Evolutionary conservation across 2,888 invertebrate genomes (phyloP), one percentile per base, ranked within the genome.

Genomic region (Parnassius smintheus): DNA sequence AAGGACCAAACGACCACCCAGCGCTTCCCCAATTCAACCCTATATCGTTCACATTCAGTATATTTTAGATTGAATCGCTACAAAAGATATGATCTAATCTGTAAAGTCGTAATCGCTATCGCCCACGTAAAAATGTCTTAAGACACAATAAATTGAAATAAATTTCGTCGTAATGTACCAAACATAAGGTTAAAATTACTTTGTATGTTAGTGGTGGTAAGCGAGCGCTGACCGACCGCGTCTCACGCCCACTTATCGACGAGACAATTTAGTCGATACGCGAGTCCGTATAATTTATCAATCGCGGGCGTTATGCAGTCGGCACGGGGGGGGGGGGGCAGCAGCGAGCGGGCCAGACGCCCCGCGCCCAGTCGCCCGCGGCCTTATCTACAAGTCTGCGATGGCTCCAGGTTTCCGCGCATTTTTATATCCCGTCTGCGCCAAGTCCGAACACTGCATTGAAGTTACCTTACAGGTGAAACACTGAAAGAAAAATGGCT

Each of bases 211-310:
- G 3, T 10, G 53, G 45, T 2, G 8, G 13, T 10, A 18, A n/a
- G 52, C 52, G 49, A 46, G 41, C 59, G 52, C 53, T 35, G 59
- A 4, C 25, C 51, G 52, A 13, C 70, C 65, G 66, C 68, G 74
- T 77, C 82, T 72, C 81, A 76, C 88, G 88, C 88, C 88, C 86
- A 88, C 88, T 86, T 88, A 86, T 86, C 88, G 81, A 78, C 73
- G 77, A 79, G 78, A 82, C 86, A 85, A 84, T 85, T 85, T 82
- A 85, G 77, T 80, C 80, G 86, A 82, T 84, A 80, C 83, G 82
- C 77, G 80, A 77, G 76, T 79, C 76, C 77, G 78, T 80, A 82
- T 82, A 81, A 85, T 87, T 86, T 86, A 86, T 86, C 83, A 83
- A 80, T 73, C 13, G 44, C 75, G 72, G 74, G 42, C 77, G 78